Percentiles rank a stretch among this genome's conserved stretches.
Evolutionary conservation across 2,888 invertebrate species (phyloP).

Genomic region (Plagiodera versicolora): DNA sequence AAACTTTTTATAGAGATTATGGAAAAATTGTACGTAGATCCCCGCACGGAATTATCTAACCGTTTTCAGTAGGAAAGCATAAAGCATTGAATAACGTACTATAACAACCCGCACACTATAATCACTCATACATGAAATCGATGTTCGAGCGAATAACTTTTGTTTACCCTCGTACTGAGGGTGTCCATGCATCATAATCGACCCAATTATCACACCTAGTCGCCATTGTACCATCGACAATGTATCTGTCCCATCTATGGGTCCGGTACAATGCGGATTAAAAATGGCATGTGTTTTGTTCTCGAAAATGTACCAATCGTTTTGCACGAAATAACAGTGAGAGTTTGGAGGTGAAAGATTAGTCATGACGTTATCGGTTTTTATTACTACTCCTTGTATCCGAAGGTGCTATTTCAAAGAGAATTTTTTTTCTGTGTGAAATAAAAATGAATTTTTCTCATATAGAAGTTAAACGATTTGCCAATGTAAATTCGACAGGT

Average conservation of each 20-base stretch:
- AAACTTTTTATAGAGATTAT: too few species aligned
- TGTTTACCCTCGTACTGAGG: constrained; percentile 30
- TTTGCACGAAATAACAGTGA: too few species aligned
- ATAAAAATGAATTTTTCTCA: too few species aligned
- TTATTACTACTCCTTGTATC: too few species aligned
- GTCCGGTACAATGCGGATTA: background rate
- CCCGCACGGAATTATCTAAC: constrained; percentile 11
- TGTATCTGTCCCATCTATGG: background rate
- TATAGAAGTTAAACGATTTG: too few species aligned
- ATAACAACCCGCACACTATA: constrained; percentile 1
- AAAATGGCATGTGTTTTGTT: background rate
- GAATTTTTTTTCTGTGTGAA: too few species aligned
- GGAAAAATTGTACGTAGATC: too few species aligned
- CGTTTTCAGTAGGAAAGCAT: constrained; percentile 16
- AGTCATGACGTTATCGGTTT: too few species aligned
- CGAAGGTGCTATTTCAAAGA: too few species aligned
- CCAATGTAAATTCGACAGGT: too few species aligned
- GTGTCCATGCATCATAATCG: constrained; percentile 52
- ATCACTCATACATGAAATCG: constrained; percentile 10
- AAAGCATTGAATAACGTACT: constrained; percentile 20
- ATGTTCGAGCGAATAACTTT: constrained; percentile 16
- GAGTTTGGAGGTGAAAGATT: too few species aligned
- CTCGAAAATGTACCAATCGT: too few species aligned
- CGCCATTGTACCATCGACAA: background rate
- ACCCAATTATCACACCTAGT: constrained; percentile 46